A percentile compares a stretch with the other conserved stretches of the same genome.
Conservation (phyloP, 1,140 invertebrate species). For the Vanessa tameamea region DNA sequence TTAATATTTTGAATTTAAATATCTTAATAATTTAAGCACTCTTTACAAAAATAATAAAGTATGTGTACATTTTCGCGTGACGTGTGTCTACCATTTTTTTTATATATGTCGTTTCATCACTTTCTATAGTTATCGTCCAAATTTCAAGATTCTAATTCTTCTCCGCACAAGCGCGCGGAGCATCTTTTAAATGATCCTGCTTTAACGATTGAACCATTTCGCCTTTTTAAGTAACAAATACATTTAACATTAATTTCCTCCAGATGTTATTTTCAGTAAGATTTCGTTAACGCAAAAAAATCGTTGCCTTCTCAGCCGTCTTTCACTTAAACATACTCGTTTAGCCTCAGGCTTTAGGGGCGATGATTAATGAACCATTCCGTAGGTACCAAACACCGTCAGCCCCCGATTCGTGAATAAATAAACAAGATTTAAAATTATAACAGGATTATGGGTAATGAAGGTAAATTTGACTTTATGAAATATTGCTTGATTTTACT, state of each 20-base stretch:
- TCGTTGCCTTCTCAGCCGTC: conserved; percentile 61
- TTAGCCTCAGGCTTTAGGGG: conserved; percentile 59
- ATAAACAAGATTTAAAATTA: conserved; percentile 66
- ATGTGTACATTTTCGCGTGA: no score
- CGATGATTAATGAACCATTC: conserved; percentile 72
- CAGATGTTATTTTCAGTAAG: conserved; percentile 50
- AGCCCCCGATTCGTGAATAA: conserved; percentile 60
- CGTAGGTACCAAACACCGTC: conserved; percentile 49
- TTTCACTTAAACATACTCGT: conserved; percentile 71
- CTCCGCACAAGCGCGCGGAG: no score
- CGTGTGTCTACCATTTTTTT: no score
- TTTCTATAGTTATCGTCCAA: no score
- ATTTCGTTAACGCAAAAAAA: conserved; percentile 60
- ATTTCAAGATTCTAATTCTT: no score
- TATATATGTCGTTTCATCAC: no score
- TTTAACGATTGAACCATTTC: no score
- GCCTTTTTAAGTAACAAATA: background rate
- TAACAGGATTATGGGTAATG: conserved; percentile 48
- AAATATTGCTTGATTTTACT: conserved; percentile 19
- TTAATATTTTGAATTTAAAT: no score
- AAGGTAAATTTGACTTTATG: conserved; percentile 18
- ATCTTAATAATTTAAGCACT: no score
- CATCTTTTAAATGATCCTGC: no score
- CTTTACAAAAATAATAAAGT: no score
- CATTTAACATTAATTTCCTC: conserved; percentile 41